Evolutionary conservation across 2,888 invertebrate species (phyloP), one percentile per base, ranked within the genome.

Genomic region (Nineta flava): DNA sequence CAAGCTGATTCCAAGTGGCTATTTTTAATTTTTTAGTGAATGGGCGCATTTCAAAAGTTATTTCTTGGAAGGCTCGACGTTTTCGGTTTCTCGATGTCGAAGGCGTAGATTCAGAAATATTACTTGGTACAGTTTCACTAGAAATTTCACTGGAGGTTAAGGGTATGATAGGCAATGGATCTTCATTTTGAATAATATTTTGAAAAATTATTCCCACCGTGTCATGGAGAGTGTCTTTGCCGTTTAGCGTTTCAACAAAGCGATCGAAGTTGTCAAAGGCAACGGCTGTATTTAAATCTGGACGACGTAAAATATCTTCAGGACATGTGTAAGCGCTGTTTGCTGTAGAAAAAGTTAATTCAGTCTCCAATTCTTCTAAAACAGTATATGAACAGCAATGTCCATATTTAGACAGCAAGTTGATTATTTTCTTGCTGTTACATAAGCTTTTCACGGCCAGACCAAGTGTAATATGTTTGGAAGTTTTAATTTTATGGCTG

Each of bases 391-490:
- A 52, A 31, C 54, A 54, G 44, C 57, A 59, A 51, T 58, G 57
- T 15, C 57, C 57, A 50, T 51, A 56, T 51, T 50, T 47, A 50
- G 54, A 54, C 9, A 57, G 9, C 34, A 58, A 54, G 40, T 58
- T 55, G 6, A 59, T 52, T 26, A 58, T 50, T 50, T 58, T 55
- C 48, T 50, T 53, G 46, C 57, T 58, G 47, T 53, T 59, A 44
- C 55, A 53, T 17, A 57, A 42, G 49, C 57, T 57, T 51, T 58
- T 59, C 40, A 58, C n/a, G 46, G 57, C 46, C 52, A 58, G 50
- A 34, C 56, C 57, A 12, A 59, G 50, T 17, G 45, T 53, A 10
- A 59, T 53, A 44, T 58, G 57, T 43, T 57, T 58, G 3, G 26
- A 26, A 7, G 26, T 26, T 6, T 26, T 26, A 6, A 26, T 26